Conservation (phyloP, 1,140 invertebrate species). For the Arctopsyche grandis region DNA sequence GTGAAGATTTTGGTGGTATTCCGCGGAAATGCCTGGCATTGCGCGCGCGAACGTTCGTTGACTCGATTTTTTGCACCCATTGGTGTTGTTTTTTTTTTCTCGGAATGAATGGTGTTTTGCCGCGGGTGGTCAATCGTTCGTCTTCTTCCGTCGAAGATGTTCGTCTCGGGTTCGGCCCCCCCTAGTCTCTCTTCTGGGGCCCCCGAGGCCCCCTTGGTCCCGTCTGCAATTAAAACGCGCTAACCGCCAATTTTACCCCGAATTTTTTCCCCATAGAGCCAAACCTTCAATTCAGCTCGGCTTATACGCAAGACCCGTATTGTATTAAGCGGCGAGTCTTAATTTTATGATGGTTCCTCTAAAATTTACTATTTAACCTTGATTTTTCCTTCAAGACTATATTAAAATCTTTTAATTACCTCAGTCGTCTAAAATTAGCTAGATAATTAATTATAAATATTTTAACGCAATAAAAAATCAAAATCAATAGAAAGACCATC, state of each 20-base stretch:
- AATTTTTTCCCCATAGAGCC: constrained; percentile 29
- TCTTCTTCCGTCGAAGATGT: background rate
- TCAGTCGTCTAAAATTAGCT: no score
- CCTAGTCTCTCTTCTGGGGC: background rate
- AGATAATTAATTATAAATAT: no score
- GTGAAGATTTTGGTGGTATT: no score
- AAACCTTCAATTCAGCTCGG: constrained; percentile 40
- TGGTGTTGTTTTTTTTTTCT: background rate
- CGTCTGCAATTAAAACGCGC: constrained; percentile 46
- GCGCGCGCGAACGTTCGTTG: constrained; percentile 10
- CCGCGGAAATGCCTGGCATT: background rate
- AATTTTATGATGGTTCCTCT: no score
- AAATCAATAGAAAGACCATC: no score
- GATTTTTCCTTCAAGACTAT: no score
- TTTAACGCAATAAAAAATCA: no score
- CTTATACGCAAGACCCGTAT: no score
- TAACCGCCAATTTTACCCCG: constrained; percentile 44
- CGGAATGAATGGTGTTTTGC: background rate
- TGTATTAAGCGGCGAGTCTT: no score
- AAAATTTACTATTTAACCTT: no score
- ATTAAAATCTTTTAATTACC: no score
- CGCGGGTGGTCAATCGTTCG: constrained; percentile 2
- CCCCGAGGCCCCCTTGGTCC: background rate
- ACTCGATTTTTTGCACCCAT: background rate
- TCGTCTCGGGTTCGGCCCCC: background rate